Evolutionary conservation across 1,140 invertebrate species (phyloP), one percentile per base, ranked within the genome.

Genomic region (Danaus plexippus): DNA sequence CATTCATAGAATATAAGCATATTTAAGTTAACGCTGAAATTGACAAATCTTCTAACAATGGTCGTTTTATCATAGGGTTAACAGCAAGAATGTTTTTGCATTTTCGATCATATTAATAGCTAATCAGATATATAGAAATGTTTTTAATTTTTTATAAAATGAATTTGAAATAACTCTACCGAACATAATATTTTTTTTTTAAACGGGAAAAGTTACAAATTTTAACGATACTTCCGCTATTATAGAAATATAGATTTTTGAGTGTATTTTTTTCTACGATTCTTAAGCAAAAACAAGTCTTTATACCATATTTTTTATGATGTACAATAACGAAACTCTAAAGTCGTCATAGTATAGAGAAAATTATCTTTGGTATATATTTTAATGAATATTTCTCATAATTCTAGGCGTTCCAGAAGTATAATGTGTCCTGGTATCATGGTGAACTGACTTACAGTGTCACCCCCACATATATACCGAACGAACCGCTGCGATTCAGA

Each of bases 401-500:
- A 52, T 84, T 88, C 52, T 87, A 92, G 92, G 89, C 91, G 65
- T 91, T 93, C 66, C 85, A 90, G 53, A 91, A 91, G 73, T 93
- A 92, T 73, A 71, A 89, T 65, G 89, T 93, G 3, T 88, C 89
- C 52, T 93, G 92, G 78, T 84, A 89, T 57, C 88, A 91, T 61
- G 89, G 87, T 11, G 87, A 89, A 50, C 86, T 93, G 57, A 90
- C 89, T 9, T 92, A 92, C 76, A 90, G 91, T 77, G 91, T 92
- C n/a, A 91, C 90, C 57, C 91, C 92, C 9, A 92, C 92, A 9
- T 93, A 92, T 63, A 89, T 92, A 53, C 92, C 92, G 10, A 88
- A 92, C 69, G 90, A 92, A 66, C 91, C 92, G 13, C 71, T 93
- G 12, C 90, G 90, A 77, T 92, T 93, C 68, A 89, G 88, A 64